Conservation (phyloP, 1,140 invertebrate genomes). For the Calycopis cecrops region DNA sequence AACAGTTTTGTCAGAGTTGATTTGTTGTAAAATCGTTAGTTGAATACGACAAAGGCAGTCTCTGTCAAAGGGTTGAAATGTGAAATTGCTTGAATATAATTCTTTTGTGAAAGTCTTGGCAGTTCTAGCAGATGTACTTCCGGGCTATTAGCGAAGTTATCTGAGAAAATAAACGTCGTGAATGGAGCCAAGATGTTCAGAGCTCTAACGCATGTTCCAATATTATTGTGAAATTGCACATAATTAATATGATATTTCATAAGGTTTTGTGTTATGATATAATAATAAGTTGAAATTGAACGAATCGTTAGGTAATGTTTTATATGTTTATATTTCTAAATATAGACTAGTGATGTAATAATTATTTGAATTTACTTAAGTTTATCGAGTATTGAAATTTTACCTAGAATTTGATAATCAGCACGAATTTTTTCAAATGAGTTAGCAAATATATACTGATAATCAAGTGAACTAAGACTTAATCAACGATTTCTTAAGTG, state of each 20-base stretch:
- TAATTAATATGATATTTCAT: neutral
- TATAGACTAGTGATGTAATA: too few species aligned
- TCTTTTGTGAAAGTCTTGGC: slow-evolving; percentile 40
- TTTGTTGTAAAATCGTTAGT: slow-evolving; percentile 11
- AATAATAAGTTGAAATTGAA: too few species aligned
- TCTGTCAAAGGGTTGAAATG: slow-evolving; percentile 36
- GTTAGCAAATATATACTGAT: too few species aligned
- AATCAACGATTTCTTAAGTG: too few species aligned
- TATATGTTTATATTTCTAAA: too few species aligned
- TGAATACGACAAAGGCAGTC: slow-evolving; percentile 25
- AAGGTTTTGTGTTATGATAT: too few species aligned
- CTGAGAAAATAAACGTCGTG: slow-evolving; percentile 25
- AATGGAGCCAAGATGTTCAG: slow-evolving; percentile 29
- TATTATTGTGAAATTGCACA: slow-evolving; percentile 18
- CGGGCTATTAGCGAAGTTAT: slow-evolving; percentile 32
- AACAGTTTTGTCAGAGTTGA: slow-evolving; percentile 2
- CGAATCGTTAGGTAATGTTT: too few species aligned
- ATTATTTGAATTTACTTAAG: too few species aligned
- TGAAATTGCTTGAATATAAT: slow-evolving; percentile 41
- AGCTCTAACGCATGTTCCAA: slow-evolving; percentile 25
- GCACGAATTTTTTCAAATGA: too few species aligned
- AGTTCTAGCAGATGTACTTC: slow-evolving; percentile 30
- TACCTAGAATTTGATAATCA: too few species aligned
- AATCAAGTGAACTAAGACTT: too few species aligned
- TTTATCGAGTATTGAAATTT: too few species aligned